A percentile compares a stretch with the other conserved stretches of the same genome.
phyloP scores from a whole-genome alignment of 2,888 invertebrate genomes.

The Desoria tigrina region DNA sequence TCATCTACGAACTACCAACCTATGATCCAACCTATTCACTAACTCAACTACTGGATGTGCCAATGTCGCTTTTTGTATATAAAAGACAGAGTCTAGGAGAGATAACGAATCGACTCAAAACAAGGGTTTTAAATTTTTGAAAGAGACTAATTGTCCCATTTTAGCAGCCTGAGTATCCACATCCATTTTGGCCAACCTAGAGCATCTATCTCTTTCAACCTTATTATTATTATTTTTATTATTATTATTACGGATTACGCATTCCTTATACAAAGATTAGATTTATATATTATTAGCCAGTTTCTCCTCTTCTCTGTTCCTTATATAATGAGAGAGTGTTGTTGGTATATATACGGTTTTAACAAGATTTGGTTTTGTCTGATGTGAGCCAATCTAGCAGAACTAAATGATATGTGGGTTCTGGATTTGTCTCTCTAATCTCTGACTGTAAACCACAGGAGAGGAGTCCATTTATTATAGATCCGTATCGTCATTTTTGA shows the following conservation, averaged over 20 bases:
- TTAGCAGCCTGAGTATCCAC: slow-evolving; percentile 20
- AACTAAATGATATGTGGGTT: slow-evolving; percentile 15
- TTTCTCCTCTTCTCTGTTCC: too few species aligned
- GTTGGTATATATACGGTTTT: too few species aligned
- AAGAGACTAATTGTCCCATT: slow-evolving; percentile 49
- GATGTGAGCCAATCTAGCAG: slow-evolving; percentile 11
- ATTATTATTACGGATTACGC: slow-evolving; percentile 19
- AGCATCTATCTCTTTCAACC: neutral
- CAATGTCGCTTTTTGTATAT: too few species aligned
- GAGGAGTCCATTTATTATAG: slow-evolving; percentile 16
- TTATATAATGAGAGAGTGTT: too few species aligned
- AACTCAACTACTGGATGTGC: too few species aligned
- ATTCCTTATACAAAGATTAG: slow-evolving; percentile 15
- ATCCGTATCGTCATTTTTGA: neutral
- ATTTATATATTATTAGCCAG: too few species aligned
- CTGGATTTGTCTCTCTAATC: slow-evolving; percentile 17
- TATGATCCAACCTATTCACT: too few species aligned
- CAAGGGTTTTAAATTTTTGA: slow-evolving; percentile 26
- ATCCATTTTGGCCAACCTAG: slow-evolving; percentile 13
- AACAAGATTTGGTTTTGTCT: too few species aligned
- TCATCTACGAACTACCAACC: too few species aligned
- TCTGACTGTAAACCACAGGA: slow-evolving; percentile 18
- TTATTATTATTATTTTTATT: slow-evolving; percentile 29
- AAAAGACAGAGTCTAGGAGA: too few species aligned
- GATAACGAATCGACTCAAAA: slow-evolving; percentile 17